These are phyloP conservation scores for Anguilla megastoma DNA, from an alignment of 2,797 vertebrate species.

Conservation along the genomic window DNA sequence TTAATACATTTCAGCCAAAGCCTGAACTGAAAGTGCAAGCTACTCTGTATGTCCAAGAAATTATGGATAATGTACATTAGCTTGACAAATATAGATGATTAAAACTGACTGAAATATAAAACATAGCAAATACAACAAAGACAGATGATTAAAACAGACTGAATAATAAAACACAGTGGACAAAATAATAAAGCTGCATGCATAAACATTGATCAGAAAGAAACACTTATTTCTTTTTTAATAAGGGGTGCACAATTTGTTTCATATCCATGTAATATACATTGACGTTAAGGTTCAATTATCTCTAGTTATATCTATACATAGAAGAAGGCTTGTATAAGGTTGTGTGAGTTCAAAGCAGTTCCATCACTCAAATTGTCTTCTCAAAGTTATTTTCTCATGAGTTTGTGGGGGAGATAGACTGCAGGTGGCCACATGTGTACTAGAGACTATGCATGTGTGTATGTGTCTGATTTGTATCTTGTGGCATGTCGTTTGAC, in stretches of 20 bases:
- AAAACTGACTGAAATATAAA: neutral
- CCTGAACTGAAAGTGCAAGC: neutral
- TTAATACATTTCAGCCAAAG: conserved; percentile 1
- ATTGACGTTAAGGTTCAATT: neutral
- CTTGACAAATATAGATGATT: neutral
- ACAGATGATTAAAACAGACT: neutral
- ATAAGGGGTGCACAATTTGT: neutral
- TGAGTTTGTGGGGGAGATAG: conserved; percentile 12
- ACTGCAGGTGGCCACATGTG: neutral
- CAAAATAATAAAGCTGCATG: neutral
- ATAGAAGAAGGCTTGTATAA: neutral
- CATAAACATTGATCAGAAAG: neutral
- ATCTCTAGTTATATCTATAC: neutral
- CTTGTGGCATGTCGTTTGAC: conserved; percentile 47
- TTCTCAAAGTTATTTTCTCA: neutral
- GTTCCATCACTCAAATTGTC: neutral
- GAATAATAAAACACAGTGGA: neutral
- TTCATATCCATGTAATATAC: neutral
- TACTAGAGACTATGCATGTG: conserved; percentile 1
- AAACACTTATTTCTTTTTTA: neutral
- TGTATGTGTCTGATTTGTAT: neutral
- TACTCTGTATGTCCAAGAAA: neutral
- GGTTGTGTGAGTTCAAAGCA: neutral
- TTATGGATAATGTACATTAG: neutral
- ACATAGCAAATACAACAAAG: neutral